Base-by-base conservation (phyloP, 2,113 vertebrate species). In the Aplodontia rufa region DNA sequence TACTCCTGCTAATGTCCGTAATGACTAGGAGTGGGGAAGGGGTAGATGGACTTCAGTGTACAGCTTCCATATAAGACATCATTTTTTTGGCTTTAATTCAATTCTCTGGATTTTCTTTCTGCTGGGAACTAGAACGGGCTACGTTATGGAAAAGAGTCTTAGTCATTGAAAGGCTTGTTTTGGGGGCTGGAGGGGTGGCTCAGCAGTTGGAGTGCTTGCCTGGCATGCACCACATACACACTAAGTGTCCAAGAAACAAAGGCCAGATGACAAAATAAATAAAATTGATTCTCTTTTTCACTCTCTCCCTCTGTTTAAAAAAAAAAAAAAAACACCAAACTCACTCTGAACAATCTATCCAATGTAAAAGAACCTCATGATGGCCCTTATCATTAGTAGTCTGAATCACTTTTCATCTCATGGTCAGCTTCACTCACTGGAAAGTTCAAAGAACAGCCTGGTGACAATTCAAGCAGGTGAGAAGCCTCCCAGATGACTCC, bases 101-200 rank as follows among this genome's bases (percentile, higher is more conserved):
- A 40, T 69, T 90, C n/a, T 90, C 87, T 93, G 62, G 19, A 6
- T 79, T 86, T 42, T 47, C 40, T 35, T 40, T 88, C 16, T 51
- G 3, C 51, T 68, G 5, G 30, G 35, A 16, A 91, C 14, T 42
- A 66, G 26, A 92, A 69, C 42, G 20, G 72, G 4, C 26, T n/a
- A 6, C 37, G 32, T 32, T 91, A 26, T 81, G 8, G 1, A 30
- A 76, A 64, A 83, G 42, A 53, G 35, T 17, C 9, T 28, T 35
- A 60, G 49, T 53, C n/a, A 9, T 17, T n/a, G n/a, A 66, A 64
- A 93, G 32, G 14, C 7, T n/a, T n/a, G n/a, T n/a, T n/a, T n/a
- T n/a, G n/a, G n/a, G n/a, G n/a, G n/a, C n/a, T n/a, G n/a, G n/a
- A n/a, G n/a, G n/a, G n/a, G n/a, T n/a, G n/a, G n/a, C n/a, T n/a